phyloP scores from a whole-genome alignment of 2,888 invertebrate species.

The Molorchus minor region DNA sequence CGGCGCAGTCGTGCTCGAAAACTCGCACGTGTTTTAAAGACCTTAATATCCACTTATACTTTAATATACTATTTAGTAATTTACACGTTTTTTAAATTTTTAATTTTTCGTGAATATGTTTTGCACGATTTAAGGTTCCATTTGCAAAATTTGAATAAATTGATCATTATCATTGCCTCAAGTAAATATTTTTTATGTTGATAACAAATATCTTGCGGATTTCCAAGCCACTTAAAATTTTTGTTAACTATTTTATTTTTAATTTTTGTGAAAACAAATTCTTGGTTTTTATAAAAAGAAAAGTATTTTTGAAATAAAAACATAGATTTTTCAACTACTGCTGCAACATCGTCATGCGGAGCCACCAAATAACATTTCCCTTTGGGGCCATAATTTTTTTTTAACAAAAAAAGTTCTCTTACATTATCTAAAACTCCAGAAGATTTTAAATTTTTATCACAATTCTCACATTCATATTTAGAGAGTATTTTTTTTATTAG shows the following conservation, averaged over 20 bases:
- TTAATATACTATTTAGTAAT: too few species aligned
- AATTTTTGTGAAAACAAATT: neutral
- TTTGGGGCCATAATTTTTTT: conserved; percentile 2
- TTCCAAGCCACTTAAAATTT: neutral
- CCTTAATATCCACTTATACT: too few species aligned
- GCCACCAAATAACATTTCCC: too few species aligned
- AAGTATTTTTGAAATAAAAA: too few species aligned
- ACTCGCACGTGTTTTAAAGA: too few species aligned
- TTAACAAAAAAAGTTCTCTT: neutral
- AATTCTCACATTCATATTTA: neutral
- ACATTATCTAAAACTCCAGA: neutral
- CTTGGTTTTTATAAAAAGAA: too few species aligned
- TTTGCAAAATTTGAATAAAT: neutral
- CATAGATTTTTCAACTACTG: too few species aligned
- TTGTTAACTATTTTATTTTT: too few species aligned
- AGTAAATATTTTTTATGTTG: neutral
- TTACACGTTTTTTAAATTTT: neutral
- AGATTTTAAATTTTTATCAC: neutral
- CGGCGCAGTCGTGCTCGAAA: too few species aligned
- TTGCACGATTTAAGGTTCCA: neutral
- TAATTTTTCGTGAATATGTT: neutral
- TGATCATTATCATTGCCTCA: neutral
- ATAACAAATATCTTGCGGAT: neutral
- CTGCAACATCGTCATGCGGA: too few species aligned
- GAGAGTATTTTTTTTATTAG: neutral